Evolutionary conservation across 1,140 invertebrate species (phyloP).

Genomic region (Metaphire vulgaris): DNA sequence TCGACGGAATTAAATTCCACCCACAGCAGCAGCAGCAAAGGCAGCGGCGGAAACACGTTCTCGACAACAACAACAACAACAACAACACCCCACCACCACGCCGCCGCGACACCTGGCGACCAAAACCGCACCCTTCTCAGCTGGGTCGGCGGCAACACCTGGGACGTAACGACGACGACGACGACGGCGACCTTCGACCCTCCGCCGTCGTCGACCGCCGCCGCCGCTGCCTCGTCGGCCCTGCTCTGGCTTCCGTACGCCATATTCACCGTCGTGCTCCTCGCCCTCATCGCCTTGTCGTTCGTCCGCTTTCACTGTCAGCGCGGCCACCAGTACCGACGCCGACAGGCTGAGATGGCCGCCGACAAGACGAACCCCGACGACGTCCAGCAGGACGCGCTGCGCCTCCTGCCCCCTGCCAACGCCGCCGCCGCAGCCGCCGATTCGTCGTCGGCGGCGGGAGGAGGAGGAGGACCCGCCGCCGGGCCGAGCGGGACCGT

Average conservation of each 20-base stretch:
- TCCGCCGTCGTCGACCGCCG: background rate
- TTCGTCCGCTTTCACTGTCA: constrained; percentile 28
- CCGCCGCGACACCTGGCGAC: no score
- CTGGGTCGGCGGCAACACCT: no score
- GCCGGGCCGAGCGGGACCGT: background rate
- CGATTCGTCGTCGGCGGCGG: no score
- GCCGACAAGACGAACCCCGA: constrained; percentile 8
- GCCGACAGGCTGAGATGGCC: constrained; percentile 22
- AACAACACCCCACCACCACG: no score
- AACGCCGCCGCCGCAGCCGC: no score
- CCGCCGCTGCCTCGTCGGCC: background rate
- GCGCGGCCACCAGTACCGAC: constrained; percentile 29
- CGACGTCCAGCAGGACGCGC: background rate
- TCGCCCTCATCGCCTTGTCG: constrained; percentile 24
- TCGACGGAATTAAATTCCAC: no score
- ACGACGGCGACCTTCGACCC: no score
- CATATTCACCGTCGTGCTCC: constrained; percentile 16
- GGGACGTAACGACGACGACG: background rate
- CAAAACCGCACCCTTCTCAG: no score
- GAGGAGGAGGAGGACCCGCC: background rate
- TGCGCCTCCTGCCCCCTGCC: background rate
- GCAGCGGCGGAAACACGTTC: no score
- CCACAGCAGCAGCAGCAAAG: no score
- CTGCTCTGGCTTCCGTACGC: constrained; percentile 31
- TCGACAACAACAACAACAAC: no score